phyloP scores from a whole-genome alignment of 2,113 vertebrate genomes.

The Egretta garzetta region DNA sequence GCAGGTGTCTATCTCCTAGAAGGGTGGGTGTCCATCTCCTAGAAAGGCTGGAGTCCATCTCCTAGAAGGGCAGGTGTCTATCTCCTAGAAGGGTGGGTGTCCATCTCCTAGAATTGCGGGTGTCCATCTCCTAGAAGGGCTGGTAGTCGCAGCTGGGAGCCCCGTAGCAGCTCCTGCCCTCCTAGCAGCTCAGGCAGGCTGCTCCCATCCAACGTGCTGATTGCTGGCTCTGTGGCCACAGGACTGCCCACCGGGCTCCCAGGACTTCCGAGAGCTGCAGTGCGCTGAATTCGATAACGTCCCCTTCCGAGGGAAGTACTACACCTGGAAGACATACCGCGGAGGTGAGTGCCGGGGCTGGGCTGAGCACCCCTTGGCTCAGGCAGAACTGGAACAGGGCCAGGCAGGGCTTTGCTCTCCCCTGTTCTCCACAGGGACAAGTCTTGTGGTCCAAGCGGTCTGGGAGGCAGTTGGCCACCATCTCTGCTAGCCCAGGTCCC shows the following conservation, averaged over 20 bases:
- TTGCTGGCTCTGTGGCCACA: slow-evolving; percentile 1
- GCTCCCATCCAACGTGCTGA: accelerated
- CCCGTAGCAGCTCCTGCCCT: neutral
- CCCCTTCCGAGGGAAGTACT: slow-evolving; percentile 96
- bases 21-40: too few relatives aligned
- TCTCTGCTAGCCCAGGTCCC: neutral
- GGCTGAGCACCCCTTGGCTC: neutral
- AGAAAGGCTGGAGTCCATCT: too few relatives aligned
- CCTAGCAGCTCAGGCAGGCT: neutral
- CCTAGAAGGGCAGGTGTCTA: too few relatives aligned
- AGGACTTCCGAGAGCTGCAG: slow-evolving; percentile 94
- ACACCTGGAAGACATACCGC: slow-evolving; percentile 95
- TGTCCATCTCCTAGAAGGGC: neutral
- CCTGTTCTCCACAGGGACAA: accelerated
- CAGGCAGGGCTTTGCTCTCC: neutral
- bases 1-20: too few relatives aligned
- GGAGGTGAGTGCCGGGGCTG: slow-evolving; percentile 82
- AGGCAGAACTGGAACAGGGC: neutral
- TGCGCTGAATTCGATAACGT: slow-evolving; percentile 92
- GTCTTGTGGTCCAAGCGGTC: accelerated
- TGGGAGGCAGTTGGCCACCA: neutral
- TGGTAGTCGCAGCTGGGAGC: neutral
- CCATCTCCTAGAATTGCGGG: neutral
- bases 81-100: too few relatives aligned
- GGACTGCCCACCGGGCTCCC: slow-evolving; percentile 90